A percentile compares a stretch with the other conserved stretches of the same genome.
phyloP scores from a whole-genome alignment of 2,797 vertebrate species.

The Poecilia picta region DNA sequence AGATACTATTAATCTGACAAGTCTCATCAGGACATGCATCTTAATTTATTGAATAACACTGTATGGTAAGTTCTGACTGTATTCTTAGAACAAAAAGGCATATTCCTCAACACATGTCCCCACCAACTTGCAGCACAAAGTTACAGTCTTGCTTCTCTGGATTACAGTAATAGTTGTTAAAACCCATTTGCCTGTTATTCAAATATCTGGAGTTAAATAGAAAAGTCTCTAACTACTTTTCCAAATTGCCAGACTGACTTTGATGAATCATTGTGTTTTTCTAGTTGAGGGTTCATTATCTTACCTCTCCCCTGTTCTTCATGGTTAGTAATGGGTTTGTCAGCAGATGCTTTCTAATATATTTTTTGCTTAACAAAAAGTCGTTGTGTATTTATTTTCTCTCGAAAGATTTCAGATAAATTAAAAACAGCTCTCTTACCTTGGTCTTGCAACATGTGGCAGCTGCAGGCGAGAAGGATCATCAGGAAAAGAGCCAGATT shows the following conservation, averaged over 20 bases:
- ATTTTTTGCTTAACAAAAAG: not conserved
- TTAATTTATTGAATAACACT: no score
- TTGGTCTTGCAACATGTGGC: slow-evolving; percentile 82
- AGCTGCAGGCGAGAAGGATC: slow-evolving; percentile 64
- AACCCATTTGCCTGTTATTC: not conserved
- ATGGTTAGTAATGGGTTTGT: not conserved
- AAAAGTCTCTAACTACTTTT: not conserved
- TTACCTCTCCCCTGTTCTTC: not conserved
- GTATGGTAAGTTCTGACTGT: no score
- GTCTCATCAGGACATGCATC: no score
- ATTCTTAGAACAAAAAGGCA: no score
- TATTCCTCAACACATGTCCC: no score
- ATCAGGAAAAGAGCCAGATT: slow-evolving; percentile 53
- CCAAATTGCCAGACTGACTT: not conserved
- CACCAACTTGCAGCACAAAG: no score
- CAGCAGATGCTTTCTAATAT: not conserved
- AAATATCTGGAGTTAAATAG: not conserved
- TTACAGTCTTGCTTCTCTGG: not conserved
- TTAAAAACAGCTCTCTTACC: slow-evolving; percentile 64
- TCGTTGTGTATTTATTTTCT: not conserved
- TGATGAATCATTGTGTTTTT: not conserved
- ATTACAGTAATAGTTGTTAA: not conserved
- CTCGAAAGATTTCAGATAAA: slow-evolving; percentile 19
- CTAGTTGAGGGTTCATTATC: not conserved
- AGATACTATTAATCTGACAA: no score